phyloP scores from a whole-genome alignment of 1,140 invertebrate genomes.

The Proctacanthus coquilletti region DNA sequence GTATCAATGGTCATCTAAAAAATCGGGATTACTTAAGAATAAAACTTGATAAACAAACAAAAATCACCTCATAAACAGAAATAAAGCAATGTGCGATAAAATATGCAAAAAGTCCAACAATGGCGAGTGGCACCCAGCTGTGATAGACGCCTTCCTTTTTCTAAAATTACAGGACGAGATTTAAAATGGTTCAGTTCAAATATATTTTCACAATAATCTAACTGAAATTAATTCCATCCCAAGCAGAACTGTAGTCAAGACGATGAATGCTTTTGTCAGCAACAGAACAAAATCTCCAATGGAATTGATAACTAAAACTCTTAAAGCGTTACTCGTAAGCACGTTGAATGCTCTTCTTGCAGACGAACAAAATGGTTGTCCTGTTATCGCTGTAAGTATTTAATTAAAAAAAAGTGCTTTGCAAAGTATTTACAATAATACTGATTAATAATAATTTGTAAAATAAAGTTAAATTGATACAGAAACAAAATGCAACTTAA shows the following conservation, averaged over 20 bases:
- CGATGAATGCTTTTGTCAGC: constrained; percentile 53
- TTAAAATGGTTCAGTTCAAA: no score
- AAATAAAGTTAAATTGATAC: no score
- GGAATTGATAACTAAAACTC: constrained; percentile 59
- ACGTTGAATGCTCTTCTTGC: constrained; percentile 45
- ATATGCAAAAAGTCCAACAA: constrained; percentile 52
- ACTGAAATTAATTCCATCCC: constrained; percentile 47
- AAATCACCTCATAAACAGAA: constrained; percentile 57
- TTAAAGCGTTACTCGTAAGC: constrained; percentile 44
- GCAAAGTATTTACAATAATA: no score
- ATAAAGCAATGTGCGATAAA: constrained; percentile 61
- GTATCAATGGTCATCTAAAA: constrained; percentile 70
- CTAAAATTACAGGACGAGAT: no score
- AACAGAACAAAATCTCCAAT: constrained; percentile 66
- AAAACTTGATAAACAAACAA: constrained; percentile 5
- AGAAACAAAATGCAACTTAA: no score
- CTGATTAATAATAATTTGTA: no score
- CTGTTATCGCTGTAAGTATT: constrained; percentile 47
- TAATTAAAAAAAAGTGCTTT: no score
- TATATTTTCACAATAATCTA: constrained; percentile 10
- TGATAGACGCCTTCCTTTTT: constrained; percentile 44
- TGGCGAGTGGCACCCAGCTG: constrained; percentile 47
- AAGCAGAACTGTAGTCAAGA: constrained; percentile 42
- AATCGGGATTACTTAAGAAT: constrained; percentile 5
- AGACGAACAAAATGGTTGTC: constrained; percentile 48